Evolutionary conservation across 35 echinoderm and acorn worm genomes (phyloP), one percentile per base, ranked within the genome.

Genomic region (Diadema setosum): DNA sequence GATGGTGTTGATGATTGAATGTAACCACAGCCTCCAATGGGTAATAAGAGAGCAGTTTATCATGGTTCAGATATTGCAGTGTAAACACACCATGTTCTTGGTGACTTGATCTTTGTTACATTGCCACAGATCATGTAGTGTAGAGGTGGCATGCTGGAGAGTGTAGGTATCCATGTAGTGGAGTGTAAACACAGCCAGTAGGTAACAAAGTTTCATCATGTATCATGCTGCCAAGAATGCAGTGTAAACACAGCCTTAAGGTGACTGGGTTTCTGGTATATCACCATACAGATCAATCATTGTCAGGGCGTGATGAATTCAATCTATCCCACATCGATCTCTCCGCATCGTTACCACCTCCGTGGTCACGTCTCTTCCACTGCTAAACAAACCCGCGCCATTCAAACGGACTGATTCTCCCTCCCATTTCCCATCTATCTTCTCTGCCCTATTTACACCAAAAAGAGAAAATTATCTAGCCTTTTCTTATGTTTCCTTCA

Each of bases 291-390:
- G 63, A 67, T 67, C 63, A 67, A 67, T 67, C 63, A 33, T 34
- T 31, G 63, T 15, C 63, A 32, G 63, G 37, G 63, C 63, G 37
- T 67, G 63, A 67, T 67, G 63, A 33, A 67, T 67, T 67, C 63
- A 67, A 67, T 67, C 63, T 67, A 67, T 67, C 63, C 37, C 63
- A 16, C 63, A 67, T 67, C 63, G 63, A 67, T 67, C 63, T 33
- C 63, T 67, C 27, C 27, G 27, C 63, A 33, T 67, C 37, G 63
- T 67, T 67, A 5, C 37, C 23, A 34, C 63, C 37, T 67, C 30
- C 27, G 30, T 67, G 30, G 63, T 34, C 63, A 26, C 30, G 30
- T 34, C 37, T 29, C 63, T 67, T 67, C 30, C 63, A 67, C 63
- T 67, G 8, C 63, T 33, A n/a, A n/a, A n/a, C n/a, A n/a, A n/a